Evolutionary conservation across 2,888 invertebrate genomes (phyloP), one percentile per base, ranked within the genome.

Genomic region (Lepetodrilus schrolli): DNA sequence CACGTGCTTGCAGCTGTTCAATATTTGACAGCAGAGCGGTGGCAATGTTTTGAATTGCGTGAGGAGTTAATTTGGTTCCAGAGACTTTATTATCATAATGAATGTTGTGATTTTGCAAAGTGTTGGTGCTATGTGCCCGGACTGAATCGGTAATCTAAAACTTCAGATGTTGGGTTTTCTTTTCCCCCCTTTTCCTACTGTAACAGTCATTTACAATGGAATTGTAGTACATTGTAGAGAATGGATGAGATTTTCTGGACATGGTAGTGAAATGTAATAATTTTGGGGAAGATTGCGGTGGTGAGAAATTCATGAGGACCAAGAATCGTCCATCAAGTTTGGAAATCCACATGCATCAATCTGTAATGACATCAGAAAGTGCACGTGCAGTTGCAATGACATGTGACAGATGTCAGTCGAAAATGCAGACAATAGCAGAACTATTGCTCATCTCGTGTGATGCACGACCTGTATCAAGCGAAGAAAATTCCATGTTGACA

Each of bases 351-450:
- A 26, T 47, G 68, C 68, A 47, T 68, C 68, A 47, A 34, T 68
- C 75, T 23, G 82, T 75, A 17, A 86, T 85, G 84, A 78, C 80
- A 66, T 77, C 82, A 37, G 75, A 79, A 66, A 76, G 83, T 77
- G 81, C 81, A 30, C 83, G 86, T 38, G 79, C 83, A 26, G 83
- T 86, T 72, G 86, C 85, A 4, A 74, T 84, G 43, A 80, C 86
- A 51, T 88, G 88, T 72, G 88, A 89, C 66, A 76, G 82, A 38
- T 83, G 84, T 50, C 87, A 86, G 70, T 82, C 81, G n/a, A 85
- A 86, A 36, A 85, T 90, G 79, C 89, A 90, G 78, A 81, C 87
- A 2, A 85, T 89, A 10, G 89, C 88, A 4, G 89, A 90, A 74
- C 77, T 90, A 20, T 83, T 90, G 2, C 84, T 90, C 17, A 80